Percentiles rank a stretch among this genome's conserved stretches.
Evolutionary conservation across 2,888 invertebrate genomes (phyloP).

Genomic region (Stenodera caucasica): DNA sequence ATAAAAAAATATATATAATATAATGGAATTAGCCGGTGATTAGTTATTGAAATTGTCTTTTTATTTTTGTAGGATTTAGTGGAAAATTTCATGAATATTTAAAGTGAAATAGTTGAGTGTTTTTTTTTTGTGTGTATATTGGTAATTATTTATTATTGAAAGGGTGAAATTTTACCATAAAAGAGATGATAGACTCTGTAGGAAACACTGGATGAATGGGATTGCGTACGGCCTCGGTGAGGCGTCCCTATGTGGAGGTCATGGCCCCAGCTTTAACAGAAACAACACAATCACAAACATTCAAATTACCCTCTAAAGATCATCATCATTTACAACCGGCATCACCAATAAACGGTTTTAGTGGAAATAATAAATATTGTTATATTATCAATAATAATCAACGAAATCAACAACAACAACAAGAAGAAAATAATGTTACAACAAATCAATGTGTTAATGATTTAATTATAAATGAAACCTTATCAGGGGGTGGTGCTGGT

Average conservation of each 20-base stretch:
- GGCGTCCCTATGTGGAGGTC: conserved; percentile 69
- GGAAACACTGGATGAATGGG: conserved; percentile 58
- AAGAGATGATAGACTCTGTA: conserved; percentile 44
- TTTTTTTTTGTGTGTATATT: no score
- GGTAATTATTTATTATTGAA: no score
- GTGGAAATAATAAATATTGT: conserved; percentile 38
- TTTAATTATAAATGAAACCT: conserved; percentile 31
- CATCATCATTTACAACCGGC: conserved; percentile 43
- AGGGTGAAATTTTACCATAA: no score
- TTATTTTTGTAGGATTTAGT: no score
- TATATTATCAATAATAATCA: conserved; percentile 5
- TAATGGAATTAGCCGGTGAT: conserved; percentile 50
- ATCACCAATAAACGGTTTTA: conserved; percentile 45
- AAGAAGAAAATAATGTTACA: neutral
- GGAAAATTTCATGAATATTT: neutral
- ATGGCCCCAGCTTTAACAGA: conserved; percentile 95
- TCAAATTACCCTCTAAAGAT: conserved; percentile 52
- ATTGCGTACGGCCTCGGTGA: conserved; percentile 59
- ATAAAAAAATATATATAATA: no score
- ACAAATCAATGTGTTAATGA: conserved; percentile 16
- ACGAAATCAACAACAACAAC: conserved; percentile 9
- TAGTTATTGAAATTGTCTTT: conserved; percentile 24
- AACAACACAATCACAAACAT: conserved; percentile 60
- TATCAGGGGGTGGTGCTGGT: conserved; percentile 30
- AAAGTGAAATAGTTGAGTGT: no score